These are phyloP conservation scores for Scaptomyza reducta DNA, from an alignment of 2,888 invertebrate species.

Conservation along the genomic window DNA sequence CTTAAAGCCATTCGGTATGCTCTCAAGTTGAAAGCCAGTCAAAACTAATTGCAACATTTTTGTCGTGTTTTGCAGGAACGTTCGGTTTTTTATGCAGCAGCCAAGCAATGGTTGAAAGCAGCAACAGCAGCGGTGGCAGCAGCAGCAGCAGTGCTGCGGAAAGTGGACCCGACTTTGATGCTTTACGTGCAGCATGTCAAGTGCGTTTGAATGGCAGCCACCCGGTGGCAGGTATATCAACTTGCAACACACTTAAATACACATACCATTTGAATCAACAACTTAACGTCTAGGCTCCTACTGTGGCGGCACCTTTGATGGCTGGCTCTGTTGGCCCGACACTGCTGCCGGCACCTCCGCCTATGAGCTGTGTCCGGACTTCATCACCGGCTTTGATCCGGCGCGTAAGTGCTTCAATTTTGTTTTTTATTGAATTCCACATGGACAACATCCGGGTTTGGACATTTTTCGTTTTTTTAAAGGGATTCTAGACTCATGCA, in stretches of 20 bases:
- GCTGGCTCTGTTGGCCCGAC: slow-evolving; percentile 92
- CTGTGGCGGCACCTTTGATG: slow-evolving; percentile 91
- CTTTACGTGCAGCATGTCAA: slow-evolving; percentile 74
- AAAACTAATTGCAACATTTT: slow-evolving; percentile 59
- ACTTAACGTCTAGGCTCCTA: slow-evolving; percentile 85
- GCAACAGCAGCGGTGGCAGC: slow-evolving; percentile 36
- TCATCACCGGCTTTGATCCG: slow-evolving; percentile 90
- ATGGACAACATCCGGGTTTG: slow-evolving; percentile 50
- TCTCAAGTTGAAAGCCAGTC: slow-evolving; percentile 31
- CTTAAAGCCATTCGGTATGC: slow-evolving; percentile 48
- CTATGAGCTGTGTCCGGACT: slow-evolving; percentile 89
- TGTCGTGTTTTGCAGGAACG: slow-evolving; percentile 34
- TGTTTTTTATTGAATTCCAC: slow-evolving; percentile 48
- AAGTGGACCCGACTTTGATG: slow-evolving; percentile 74
- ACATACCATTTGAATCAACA: slow-evolving; percentile 9
- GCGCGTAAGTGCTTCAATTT: slow-evolving; percentile 86
- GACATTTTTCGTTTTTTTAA: neutral
- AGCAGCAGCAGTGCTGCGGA: slow-evolving; percentile 46
- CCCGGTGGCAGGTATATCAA: slow-evolving; percentile 67
- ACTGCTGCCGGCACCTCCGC: slow-evolving; percentile 89
- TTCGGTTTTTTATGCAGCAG: slow-evolving; percentile 36
- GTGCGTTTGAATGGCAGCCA: slow-evolving; percentile 75
- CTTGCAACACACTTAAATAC: neutral
- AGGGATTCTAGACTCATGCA: slow-evolving; percentile 33
- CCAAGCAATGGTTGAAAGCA: slow-evolving; percentile 56